These are phyloP conservation scores for Heteropelma amictum DNA, from an alignment of 2,888 invertebrate genomes.

Conservation along the genomic window DNA sequence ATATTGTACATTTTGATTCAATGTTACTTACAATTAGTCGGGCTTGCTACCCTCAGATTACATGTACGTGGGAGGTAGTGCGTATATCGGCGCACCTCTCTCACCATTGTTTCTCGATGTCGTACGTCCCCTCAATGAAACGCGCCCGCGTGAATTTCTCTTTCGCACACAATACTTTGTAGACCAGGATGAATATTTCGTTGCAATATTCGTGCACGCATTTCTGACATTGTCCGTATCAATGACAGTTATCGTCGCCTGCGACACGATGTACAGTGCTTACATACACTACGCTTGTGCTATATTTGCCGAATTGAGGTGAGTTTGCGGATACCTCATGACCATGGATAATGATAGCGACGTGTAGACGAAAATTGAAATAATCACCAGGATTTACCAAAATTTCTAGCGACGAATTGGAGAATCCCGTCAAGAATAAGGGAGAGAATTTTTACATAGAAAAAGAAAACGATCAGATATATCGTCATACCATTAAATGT, in stretches of 20 bases:
- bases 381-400: background rate
- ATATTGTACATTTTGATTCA: background rate
- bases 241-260: conserved; percentile 18
- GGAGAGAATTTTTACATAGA: background rate
- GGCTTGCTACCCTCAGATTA: no score
- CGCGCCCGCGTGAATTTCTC: conserved; percentile 37
- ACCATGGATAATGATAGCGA: background rate
- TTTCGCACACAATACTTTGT: conserved; percentile 41
- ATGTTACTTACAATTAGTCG: no score
- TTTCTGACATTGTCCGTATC: conserved; percentile 6
- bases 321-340: background rate
- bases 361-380: background rate
- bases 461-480: conserved; percentile 10
- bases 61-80: conserved; percentile 18
- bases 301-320: conserved; percentile 40
- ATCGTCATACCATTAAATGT: conserved; percentile 23
- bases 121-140: conserved; percentile 30
- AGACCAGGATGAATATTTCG: conserved; percentile 24
- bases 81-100: conserved; percentile 20
- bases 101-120: conserved; percentile 29
- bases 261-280: conserved; percentile 39
- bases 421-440: background rate
- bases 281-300: conserved; percentile 41
- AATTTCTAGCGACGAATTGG: conserved; percentile 26
- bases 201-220: conserved; percentile 34